Base-by-base conservation (phyloP, 2,888 invertebrate species). In the Tiliacea aurago region DNA sequence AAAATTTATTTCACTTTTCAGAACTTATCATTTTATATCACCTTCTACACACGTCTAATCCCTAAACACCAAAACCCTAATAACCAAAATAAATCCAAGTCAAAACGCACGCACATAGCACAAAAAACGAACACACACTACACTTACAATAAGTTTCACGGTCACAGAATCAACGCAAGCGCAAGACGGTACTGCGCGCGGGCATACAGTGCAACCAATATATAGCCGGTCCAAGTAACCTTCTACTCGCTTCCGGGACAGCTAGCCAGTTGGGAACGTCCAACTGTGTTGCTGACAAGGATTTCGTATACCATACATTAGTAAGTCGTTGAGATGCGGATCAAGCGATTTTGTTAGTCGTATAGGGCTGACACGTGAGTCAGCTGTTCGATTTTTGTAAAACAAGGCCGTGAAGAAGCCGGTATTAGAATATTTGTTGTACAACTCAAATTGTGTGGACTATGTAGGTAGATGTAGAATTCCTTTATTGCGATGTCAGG, bases 241-340 rank as follows among this genome's bases (percentile, higher is more conserved):
- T 95, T 95, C 94, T 90, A 87, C 80, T 64, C 51, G 90, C 94
- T 95, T 95, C 95, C 95, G 94, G 95, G 93, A 94, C 91, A 85
- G 71, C 83, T 53, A 47, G 47, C 72, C 73, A 51, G 70, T 59
- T 84, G 81, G 80, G 83, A 78, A 76, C 74, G 84, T 77, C 67
- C 51, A 61, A 62, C 65, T 41, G n/a, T 64, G 59, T 45, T n/a
- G 61, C 68, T 59, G 78, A 71, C 86, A 85, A 85, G 80, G 84
- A 74, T 79, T 77, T 84, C 63, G 45, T 61, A 63, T 51, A 51
- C 47, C 37, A 73, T 65, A 80, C 66, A 67, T 80, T 62, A 62
- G 41, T 65, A 45, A 64, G 59, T 49, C 43, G 56, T 49, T 78
- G 51, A 76, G 49, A 63, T 33, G 55, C 75, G 83, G 80, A 81